Percentiles rank a stretch among this genome's conserved stretches.
Evolutionary conservation across 2,797 vertebrate genomes (phyloP).

Genomic region (Pipistrellus pygmaeus): DNA sequence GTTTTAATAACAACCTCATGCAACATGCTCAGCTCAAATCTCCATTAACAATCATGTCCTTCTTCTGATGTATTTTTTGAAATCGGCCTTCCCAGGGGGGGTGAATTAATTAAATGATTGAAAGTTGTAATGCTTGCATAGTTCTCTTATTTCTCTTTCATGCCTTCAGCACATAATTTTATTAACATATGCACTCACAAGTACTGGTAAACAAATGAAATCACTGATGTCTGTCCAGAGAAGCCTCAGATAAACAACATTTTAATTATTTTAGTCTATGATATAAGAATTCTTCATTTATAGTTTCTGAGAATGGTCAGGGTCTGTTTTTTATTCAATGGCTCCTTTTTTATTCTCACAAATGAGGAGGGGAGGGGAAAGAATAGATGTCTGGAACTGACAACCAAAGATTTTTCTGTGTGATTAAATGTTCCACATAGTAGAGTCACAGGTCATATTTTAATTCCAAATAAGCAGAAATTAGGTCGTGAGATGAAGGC

Average conservation of each 20-base stretch:
- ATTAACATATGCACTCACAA: conserved; percentile 47
- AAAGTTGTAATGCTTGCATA: conserved; percentile 49
- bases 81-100: conserved; percentile 38
- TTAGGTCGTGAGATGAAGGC: not conserved
- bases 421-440: not conserved
- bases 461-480: conserved; percentile 27
- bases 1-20: conserved; percentile 60
- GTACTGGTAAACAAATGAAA: conserved; percentile 24
- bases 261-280: conserved; percentile 64
- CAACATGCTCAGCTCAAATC: conserved; percentile 61
- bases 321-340: not conserved
- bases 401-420: not conserved
- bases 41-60: conserved; percentile 53
- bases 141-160: not conserved
- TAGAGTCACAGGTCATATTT: conserved; percentile 19
- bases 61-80: conserved; percentile 51
- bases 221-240: conserved; percentile 9
- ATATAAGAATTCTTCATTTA: conserved; percentile 63
- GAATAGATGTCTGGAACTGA: not conserved
- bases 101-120: conserved; percentile 68
- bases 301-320: conserved; percentile 65
- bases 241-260: conserved; percentile 38
- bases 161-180: conserved; percentile 1
- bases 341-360: conserved; percentile 48
- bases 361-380: not conserved